Percentiles rank a stretch among this genome's conserved stretches.
Evolutionary conservation across 2,888 invertebrate genomes (phyloP).

Genomic region (Callimorpha dominula): DNA sequence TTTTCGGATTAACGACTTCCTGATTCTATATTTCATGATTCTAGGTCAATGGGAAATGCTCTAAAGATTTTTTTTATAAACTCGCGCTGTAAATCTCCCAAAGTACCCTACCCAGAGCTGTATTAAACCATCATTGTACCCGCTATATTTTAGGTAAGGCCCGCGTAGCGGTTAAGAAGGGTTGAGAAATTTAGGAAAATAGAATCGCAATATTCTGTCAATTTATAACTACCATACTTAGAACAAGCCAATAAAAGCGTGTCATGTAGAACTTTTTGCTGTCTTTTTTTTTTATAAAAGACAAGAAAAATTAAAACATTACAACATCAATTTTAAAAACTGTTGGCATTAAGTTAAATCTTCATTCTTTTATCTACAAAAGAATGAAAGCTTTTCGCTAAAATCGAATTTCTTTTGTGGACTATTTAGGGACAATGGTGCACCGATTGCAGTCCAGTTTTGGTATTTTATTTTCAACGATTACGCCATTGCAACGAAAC

Average conservation of each 20-base stretch:
- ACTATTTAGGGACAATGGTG: constrained; percentile 80
- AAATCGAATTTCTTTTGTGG: constrained; percentile 74
- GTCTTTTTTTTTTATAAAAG: neutral
- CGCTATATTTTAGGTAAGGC: no score
- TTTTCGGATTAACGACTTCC: no score
- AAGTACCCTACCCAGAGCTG: no score
- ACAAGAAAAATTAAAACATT: neutral
- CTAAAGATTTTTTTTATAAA: no score
- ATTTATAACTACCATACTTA: neutral
- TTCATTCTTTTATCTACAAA: constrained; percentile 55
- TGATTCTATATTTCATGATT: no score
- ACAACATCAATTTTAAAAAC: neutral
- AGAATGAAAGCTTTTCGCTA: constrained; percentile 63
- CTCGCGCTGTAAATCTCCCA: no score
- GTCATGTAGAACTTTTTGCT: neutral
- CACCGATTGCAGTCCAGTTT: constrained; percentile 76
- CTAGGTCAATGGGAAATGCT: no score
- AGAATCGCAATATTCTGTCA: neutral
- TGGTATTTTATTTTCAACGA: constrained; percentile 78
- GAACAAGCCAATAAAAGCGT: neutral
- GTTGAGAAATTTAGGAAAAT: neutral
- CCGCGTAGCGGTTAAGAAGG: no score
- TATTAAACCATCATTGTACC: no score
- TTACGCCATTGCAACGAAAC: constrained; percentile 74
- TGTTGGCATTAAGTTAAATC: constrained; percentile 6